Conservation (phyloP, 2,888 invertebrate genomes). For the Gisinianus flammeolus region DNA sequence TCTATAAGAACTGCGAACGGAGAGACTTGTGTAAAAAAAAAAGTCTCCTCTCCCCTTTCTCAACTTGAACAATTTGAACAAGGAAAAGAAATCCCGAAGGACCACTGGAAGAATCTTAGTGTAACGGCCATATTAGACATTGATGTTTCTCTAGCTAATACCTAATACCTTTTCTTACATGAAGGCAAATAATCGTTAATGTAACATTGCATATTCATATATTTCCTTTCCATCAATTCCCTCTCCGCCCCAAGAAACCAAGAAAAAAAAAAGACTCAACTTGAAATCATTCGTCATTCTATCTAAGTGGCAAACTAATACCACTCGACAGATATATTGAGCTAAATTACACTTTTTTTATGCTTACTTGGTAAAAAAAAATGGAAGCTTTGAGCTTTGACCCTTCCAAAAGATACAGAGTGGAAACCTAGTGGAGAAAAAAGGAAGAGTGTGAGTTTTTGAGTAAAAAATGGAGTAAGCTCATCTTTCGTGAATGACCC, state of each 20-base stretch:
- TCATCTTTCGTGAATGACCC: neutral
- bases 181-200: constrained; percentile 27
- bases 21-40: neutral
- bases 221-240: neutral
- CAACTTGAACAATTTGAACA: constrained; percentile 15
- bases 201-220: neutral
- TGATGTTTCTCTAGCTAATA: constrained; percentile 17
- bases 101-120: constrained; percentile 33
- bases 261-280: neutral
- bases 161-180: constrained; percentile 33
- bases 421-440: no score
- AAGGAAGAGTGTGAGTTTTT: no score
- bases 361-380: no score
- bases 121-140: constrained; percentile 1
- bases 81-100: constrained; percentile 24
- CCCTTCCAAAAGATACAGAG: neutral
- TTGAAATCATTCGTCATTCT: constrained; percentile 32
- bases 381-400: no score
- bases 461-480: no score
- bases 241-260: neutral
- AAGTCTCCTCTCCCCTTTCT: constrained; percentile 8
- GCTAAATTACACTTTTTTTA: constrained; percentile 29
- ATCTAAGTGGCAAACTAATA: constrained; percentile 22
- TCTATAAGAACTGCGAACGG: no score
- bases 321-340: constrained; percentile 29